Conservation (phyloP, 2,797 vertebrate species). For the Gastrophryne carolinensis region DNA sequence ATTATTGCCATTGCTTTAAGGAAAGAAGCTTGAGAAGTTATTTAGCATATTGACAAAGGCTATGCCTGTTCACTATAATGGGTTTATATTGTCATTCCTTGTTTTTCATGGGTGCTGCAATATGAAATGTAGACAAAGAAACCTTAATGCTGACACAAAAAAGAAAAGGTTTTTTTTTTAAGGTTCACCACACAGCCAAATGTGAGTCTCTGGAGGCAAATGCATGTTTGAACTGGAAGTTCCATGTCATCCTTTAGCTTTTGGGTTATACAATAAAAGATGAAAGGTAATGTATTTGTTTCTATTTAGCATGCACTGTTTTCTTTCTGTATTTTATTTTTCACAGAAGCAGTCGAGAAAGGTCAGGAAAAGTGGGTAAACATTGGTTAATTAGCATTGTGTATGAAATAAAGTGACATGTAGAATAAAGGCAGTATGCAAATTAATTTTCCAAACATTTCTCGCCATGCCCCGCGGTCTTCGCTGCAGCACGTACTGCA, state of each 20-base stretch:
- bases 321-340: constrained; percentile 52
- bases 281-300: not conserved
- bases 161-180: not conserved
- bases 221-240: not conserved
- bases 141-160: not conserved
- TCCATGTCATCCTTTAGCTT: not conserved
- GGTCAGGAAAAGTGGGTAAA: constrained; percentile 66
- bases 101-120: not conserved
- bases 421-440: constrained; percentile 15
- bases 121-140: not conserved
- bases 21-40: not conserved
- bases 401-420: constrained; percentile 14
- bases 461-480: not conserved
- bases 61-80: not conserved
- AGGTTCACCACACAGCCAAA: not conserved
- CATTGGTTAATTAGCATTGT: constrained; percentile 62
- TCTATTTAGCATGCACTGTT: constrained; percentile 1
- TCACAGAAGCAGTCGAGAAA: constrained; percentile 59
- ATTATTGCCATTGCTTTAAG: no score
- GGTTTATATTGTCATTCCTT: not conserved
- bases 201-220: not conserved
- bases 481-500: not conserved
- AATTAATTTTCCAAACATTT: constrained; percentile 13
- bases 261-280: not conserved
- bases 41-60: not conserved